Evolutionary conservation across 2,797 vertebrate genomes (phyloP).

Genomic region (Serranus cabrilla): DNA sequence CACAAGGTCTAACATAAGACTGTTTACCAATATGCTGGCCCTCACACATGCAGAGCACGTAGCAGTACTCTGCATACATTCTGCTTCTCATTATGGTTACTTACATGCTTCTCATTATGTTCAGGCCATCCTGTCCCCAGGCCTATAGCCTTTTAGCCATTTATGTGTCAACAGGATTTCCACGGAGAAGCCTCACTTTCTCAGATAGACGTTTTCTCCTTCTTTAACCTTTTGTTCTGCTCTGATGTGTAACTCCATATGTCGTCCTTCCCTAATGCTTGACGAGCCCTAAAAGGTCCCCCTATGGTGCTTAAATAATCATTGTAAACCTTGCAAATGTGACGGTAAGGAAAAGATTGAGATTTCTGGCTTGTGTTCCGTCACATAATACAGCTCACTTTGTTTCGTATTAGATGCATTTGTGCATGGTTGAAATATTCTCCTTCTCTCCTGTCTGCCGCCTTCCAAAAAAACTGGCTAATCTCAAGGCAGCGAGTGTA

Average conservation of each 20-base stretch:
- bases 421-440: constrained; percentile 43
- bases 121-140: constrained; percentile 57
- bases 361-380: neutral
- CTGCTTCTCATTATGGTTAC: constrained; percentile 72
- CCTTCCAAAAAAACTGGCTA: constrained; percentile 61
- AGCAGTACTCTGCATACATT: constrained; percentile 63
- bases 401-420: constrained; percentile 36
- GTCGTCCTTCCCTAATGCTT: constrained; percentile 43
- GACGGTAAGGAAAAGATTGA: neutral
- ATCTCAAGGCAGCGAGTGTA: constrained; percentile 75
- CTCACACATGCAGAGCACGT: constrained; percentile 69
- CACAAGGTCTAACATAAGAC: constrained; percentile 1
- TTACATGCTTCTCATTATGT: constrained; percentile 77
- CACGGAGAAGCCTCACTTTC: constrained; percentile 64
- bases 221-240: constrained; percentile 51
- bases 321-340: constrained; percentile 11
- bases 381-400: neutral
- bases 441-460: constrained; percentile 42
- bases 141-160: constrained; percentile 71
- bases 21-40: constrained; percentile 40
- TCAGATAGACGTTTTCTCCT: constrained; percentile 53
- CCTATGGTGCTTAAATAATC: constrained; percentile 32
- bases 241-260: constrained; percentile 57
- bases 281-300: constrained; percentile 33
- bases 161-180: constrained; percentile 77